Conservation (phyloP, 2,888 invertebrate genomes). For the Panopea generosa region DNA sequence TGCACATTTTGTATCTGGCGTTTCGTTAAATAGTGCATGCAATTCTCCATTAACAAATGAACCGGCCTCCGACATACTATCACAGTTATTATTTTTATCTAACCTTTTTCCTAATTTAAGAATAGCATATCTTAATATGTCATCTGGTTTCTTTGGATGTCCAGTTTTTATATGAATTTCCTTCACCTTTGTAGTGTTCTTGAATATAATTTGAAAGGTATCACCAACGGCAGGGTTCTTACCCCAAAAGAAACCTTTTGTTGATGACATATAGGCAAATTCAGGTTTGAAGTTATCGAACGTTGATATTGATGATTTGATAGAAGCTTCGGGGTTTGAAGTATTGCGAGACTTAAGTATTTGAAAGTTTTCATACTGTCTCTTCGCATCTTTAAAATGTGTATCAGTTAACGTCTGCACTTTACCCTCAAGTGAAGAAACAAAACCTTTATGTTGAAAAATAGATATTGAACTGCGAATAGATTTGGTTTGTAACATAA, state of each 20-base stretch:
- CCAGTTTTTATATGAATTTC: conserved; percentile 20
- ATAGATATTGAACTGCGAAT: conserved; percentile 23
- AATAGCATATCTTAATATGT: background rate
- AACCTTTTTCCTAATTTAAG: conserved; percentile 1
- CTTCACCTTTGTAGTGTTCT: conserved; percentile 9
- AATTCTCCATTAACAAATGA: conserved; percentile 2
- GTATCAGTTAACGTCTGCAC: conserved; percentile 20
- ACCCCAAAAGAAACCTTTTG: conserved; percentile 22
- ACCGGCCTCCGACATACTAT: background rate
- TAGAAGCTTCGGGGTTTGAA: conserved; percentile 19
- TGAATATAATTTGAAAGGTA: conserved; percentile 17
- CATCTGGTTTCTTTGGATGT: conserved; percentile 3
- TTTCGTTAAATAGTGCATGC: conserved; percentile 3
- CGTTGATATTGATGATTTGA: conserved; percentile 17
- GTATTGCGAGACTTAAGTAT: background rate
- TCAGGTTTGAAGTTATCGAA: conserved; percentile 19
- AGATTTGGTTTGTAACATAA: conserved; percentile 33
- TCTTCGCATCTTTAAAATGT: conserved; percentile 16
- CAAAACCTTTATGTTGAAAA: conserved; percentile 50
- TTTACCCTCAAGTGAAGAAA: conserved; percentile 43
- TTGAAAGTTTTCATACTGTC: background rate
- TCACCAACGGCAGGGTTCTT: conserved; percentile 16
- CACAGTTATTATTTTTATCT: conserved; percentile 10
- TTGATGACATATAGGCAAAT: conserved; percentile 11
- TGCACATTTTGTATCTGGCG: conserved; percentile 9